Base-by-base conservation (phyloP, 1,140 invertebrate species). In the Procambarus clarkii region DNA sequence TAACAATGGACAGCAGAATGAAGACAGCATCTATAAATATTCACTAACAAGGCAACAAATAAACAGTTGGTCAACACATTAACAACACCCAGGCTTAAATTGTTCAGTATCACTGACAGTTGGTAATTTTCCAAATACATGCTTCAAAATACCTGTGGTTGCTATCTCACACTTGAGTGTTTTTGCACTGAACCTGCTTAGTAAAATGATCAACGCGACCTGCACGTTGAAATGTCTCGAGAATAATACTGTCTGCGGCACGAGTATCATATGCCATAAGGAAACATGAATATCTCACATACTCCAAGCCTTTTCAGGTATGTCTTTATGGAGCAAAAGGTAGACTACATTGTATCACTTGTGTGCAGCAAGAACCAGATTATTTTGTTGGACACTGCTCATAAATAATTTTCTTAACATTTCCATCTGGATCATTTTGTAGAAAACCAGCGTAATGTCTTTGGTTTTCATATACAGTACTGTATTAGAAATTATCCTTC, bases 1-100 rank as follows among this genome's bases (percentile, higher is more conserved):
- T 80, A 88, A 88, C 86, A 88, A 88, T 44, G 60, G 58, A 78
- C 48, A 79, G 76, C 76, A 74, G 74, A 46, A 24, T 46, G 48
- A 77, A 90, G 64, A 60, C 71, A 58, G 80, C 81, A 77, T 76
- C 80, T 90, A 90, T 90, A 90, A 90, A 90, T 90, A 88, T 79
- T 60, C 45, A 90, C 88, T 90, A 83, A 82, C 81, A 84, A 84
- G 46, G 50, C 54, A 90, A 90, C 81, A 90, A 84, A 60, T 84
- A 79, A 84, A 84, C 88, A 84, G 54, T 83, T 46, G 46, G 46
- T 50, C 3, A 86, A 74, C 85, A 86, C 83, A 45, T 85, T 71
- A 85, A 71, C 69, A 85, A 85, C 60, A 24, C 44, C 44, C 60
- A 45, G 69, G 60, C 44, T 74, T 48, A 74, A 48, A 46, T 69